phyloP scores from a whole-genome alignment of 2,113 vertebrate species.

The Corynorhinus townsendii region DNA sequence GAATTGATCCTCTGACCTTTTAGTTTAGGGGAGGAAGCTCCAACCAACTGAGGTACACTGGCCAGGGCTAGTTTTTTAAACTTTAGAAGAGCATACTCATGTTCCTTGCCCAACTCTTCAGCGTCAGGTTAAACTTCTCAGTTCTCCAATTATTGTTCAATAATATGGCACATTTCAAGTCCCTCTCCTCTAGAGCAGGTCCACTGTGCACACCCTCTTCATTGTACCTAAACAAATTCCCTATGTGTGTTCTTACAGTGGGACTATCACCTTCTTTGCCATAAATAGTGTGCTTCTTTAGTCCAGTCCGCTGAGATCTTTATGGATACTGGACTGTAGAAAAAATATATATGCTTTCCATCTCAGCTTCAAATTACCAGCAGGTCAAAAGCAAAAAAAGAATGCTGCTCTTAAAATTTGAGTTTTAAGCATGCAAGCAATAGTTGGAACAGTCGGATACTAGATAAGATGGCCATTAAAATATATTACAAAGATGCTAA shows the following conservation, averaged over 20 bases:
- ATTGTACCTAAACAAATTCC: neutral
- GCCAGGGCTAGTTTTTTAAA: neutral
- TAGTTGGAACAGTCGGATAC: neutral
- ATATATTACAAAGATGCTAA: neutral
- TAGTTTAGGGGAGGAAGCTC: neutral
- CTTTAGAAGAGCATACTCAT: neutral
- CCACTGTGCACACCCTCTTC: neutral
- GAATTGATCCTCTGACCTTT: neutral
- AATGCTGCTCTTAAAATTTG: conserved; percentile 5
- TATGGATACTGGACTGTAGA: neutral
- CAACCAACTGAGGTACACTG: neutral
- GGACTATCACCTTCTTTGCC: neutral
- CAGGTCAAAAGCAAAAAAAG: conserved; percentile 2
- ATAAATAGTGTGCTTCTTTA: neutral
- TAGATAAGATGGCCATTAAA: neutral
- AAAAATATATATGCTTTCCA: neutral
- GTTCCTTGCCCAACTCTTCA: neutral
- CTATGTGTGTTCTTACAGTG: neutral
- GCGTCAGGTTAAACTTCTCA: neutral
- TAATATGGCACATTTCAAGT: neutral
- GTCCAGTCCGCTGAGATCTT: neutral
- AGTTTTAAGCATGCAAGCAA: neutral
- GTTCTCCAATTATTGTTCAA: neutral
- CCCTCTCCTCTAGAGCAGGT: neutral
- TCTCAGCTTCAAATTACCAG: conserved; percentile 31